Conservation (phyloP, 2,797 vertebrate genomes). For the Falco rusticolus region DNA sequence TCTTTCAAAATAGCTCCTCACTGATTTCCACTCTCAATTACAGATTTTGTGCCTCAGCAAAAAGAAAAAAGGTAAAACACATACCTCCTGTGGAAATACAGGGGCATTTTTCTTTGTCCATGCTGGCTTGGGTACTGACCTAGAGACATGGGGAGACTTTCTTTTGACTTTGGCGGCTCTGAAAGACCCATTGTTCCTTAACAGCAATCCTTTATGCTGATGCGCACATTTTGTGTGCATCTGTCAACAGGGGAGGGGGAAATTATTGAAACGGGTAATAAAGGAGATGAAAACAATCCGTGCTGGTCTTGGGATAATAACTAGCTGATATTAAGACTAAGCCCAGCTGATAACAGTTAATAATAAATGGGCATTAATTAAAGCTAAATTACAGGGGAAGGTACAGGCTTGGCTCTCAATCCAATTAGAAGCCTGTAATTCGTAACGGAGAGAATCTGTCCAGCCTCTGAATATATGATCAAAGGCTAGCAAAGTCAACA, state of each 20-base stretch:
- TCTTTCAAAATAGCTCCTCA: constrained; percentile 33
- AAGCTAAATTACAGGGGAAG: constrained; percentile 50
- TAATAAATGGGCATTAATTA: constrained; percentile 64
- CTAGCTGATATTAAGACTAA: constrained; percentile 12
- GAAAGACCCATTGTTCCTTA: constrained; percentile 8
- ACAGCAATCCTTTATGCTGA: constrained; percentile 5
- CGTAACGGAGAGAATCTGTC: background rate
- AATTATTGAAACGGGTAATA: background rate
- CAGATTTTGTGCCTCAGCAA: background rate
- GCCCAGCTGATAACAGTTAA: constrained; percentile 40
- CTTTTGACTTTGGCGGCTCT: background rate
- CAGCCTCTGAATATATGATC: background rate
- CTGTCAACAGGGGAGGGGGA: constrained; percentile 14
- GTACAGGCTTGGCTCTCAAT: background rate
- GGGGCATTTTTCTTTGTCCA: background rate
- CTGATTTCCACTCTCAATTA: background rate
- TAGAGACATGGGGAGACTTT: background rate
- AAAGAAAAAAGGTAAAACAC: background rate
- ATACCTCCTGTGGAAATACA: background rate
- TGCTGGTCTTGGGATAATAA: constrained; percentile 21
- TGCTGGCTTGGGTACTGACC: background rate
- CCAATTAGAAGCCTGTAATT: constrained; percentile 9
- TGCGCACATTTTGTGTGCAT: background rate
- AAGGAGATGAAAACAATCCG: constrained; percentile 26
- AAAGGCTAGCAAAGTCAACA: background rate